Base-by-base conservation (phyloP, 2,113 vertebrate genomes). In the Apaloderma vittatum region DNA sequence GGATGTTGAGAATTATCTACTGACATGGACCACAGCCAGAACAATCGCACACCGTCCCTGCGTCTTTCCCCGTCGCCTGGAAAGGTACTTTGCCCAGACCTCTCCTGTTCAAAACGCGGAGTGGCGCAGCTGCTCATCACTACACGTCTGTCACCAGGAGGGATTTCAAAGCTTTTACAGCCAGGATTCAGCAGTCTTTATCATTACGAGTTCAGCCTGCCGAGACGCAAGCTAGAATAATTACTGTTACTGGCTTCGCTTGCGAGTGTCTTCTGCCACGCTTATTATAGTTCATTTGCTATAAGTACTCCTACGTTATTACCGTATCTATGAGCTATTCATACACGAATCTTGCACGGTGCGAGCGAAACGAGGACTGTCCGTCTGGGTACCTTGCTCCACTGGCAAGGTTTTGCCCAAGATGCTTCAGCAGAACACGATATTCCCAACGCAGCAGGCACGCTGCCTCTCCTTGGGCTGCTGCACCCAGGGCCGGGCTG, bases 191-290 rank as follows among this genome's bases (percentile, higher is more conserved):
- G 66, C 8, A 20, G 19, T 52, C 74, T 80, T 85, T 36, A 70
- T 62, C 36, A 61, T 54, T 43, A 66, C 19, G 73, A 74, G 82
- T 66, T 43, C 90, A 92, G 80, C 63, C 45, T 92, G n/a, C 55
- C 1, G 11, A 82, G 71, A 62, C 71, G 74, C 32, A 52, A 40
- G 57, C 45, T 46, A 30, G 62, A 94, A 45, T 87, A 92, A 92
- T 76, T 86, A 94, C 83, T 49, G 62, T 14, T 54, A 46, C 20
- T 37, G 73, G 93, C 58, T 92, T 91, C 83, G 61, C 74, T 91
- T 51, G 37, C 11, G 91, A 58, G 15, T 55, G 30, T 71, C 77
- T 91, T 49, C 93, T 78, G 85, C 58, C 78, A 86, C 66, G 8
- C 48, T 85, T 34, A 75, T 49, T 40, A 67, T 43, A 93, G 79